Evolutionary conservation across 1,140 invertebrate genomes (phyloP), one percentile per base, ranked within the genome.

Genomic region (Chrysopa pallens): DNA sequence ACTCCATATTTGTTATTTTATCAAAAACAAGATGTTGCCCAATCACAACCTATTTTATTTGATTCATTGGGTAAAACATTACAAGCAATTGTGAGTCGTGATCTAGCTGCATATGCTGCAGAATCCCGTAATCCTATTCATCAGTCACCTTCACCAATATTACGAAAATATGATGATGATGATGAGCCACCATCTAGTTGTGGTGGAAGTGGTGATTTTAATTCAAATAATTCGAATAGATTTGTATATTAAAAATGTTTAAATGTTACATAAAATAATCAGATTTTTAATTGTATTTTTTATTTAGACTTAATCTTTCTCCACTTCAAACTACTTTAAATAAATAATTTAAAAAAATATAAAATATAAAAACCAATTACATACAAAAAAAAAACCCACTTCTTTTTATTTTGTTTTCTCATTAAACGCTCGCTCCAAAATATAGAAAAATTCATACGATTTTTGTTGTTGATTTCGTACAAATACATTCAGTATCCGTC

Each of bases 1-100:
- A 88, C 85, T 0, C 80, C 84, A 0, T 90, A 89, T 50, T 78
- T 89, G 39, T 60, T 89, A 4, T 84, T 89, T 50, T 90, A 90
- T 53, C 48, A 52, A 14, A 40, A 54, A 15, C 43, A 53, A 12
- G 56, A 61, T 44, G 45, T 48, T 15, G 29, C 44, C 8, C 56
- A 59, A 27, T 53, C 55, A 6, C 52, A 55, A 15, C 48, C 52
- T 17, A 31, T 59, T 23, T 43, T 47, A 7, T 38, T 45, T n/a
- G 36, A 42, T 3, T 36, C 39, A 8, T 42, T 61, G 12, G 50
- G 55, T 7, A 12, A 28, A 9, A 39, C 43, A 8, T 45, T 61
- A 27, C 50, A 55, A 39, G 11, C 29, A 8, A 42, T 52, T 6
- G 39, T 59, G 4, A 33, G 39, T 15, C 54, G 53, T 36, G 56